Evolutionary conservation across 1,140 invertebrate genomes (phyloP).

Genomic region (Lepidostoma basale): DNA sequence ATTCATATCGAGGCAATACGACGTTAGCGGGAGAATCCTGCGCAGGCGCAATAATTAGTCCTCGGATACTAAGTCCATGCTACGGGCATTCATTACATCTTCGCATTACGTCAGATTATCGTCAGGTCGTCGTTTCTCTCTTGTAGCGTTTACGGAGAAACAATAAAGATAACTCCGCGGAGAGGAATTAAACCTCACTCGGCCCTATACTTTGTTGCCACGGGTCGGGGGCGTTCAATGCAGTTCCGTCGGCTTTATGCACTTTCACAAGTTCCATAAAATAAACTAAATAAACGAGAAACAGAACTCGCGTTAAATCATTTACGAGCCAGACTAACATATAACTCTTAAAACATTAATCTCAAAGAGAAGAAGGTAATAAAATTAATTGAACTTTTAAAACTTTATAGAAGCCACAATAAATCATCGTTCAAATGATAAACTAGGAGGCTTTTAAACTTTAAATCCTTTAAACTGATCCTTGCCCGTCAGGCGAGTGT

Average conservation of each 20-base stretch:
- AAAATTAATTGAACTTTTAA: not conserved
- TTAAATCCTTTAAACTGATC: not conserved
- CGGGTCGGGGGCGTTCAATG: no score
- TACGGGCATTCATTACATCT: constrained; percentile 13
- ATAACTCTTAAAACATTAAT: no score
- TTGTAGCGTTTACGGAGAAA: constrained; percentile 6
- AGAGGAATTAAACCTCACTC: no score
- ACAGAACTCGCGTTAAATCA: no score
- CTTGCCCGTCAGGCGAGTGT: not conserved
- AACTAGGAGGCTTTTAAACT: not conserved
- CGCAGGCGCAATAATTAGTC: constrained; percentile 17
- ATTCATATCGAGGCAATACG: no score
- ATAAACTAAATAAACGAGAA: no score
- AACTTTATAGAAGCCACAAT: not conserved
- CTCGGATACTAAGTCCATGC: constrained; percentile 9
- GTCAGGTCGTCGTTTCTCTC: not conserved
- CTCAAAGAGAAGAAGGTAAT: not conserved
- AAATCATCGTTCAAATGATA: not conserved
- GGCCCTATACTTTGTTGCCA: no score
- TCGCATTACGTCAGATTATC: not conserved
- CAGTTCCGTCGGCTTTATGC: no score
- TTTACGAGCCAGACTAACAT: no score
- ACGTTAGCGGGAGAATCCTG: not conserved
- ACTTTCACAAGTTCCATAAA: no score
- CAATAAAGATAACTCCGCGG: constrained; percentile 18